These are phyloP conservation scores for Nycticebus coucang DNA, from an alignment of 2,113 vertebrate species.

Conservation along the genomic window DNA sequence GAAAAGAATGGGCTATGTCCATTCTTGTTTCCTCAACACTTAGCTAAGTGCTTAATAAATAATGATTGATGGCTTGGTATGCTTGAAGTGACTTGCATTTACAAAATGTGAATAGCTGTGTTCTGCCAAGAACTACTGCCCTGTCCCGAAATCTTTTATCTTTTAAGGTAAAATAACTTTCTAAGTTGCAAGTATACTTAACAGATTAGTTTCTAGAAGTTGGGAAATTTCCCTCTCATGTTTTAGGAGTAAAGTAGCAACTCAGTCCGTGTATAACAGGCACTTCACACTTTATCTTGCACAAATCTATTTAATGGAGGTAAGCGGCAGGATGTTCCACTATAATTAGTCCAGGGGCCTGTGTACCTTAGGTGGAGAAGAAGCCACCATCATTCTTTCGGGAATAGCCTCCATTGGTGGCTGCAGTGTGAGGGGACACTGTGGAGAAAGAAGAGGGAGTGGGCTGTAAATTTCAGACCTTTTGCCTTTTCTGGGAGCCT, in stretches of 20 bases:
- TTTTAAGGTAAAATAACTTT: constrained; percentile 11
- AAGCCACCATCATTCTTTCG: constrained; percentile 86
- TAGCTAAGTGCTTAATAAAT: not conserved
- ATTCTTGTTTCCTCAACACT: not conserved
- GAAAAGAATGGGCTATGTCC: not conserved
- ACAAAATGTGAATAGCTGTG: not conserved
- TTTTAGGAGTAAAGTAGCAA: constrained; percentile 44
- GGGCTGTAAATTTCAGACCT: not conserved
- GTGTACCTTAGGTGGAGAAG: constrained; percentile 77
- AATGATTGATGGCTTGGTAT: not conserved
- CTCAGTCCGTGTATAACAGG: not conserved
- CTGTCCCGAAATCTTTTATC: not conserved
- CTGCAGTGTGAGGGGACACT: constrained; percentile 83
- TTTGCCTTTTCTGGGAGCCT: not conserved
- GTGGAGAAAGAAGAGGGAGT: not conserved
- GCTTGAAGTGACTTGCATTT: not conserved
- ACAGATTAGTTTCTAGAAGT: constrained; percentile 26
- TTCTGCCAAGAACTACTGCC: not conserved
- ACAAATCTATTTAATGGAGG: constrained; percentile 64
- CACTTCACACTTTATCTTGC: constrained; percentile 16
- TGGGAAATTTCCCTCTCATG: not conserved
- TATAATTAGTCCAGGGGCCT: not conserved
- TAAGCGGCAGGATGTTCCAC: not conserved
- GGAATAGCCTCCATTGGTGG: constrained; percentile 84
- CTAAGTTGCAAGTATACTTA: not conserved